A percentile compares a stretch with the other conserved stretches of the same genome.
These are phyloP conservation scores for Andrena hattorfiana DNA, from an alignment of 2,888 invertebrate genomes.

Conservation along the genomic window DNA sequence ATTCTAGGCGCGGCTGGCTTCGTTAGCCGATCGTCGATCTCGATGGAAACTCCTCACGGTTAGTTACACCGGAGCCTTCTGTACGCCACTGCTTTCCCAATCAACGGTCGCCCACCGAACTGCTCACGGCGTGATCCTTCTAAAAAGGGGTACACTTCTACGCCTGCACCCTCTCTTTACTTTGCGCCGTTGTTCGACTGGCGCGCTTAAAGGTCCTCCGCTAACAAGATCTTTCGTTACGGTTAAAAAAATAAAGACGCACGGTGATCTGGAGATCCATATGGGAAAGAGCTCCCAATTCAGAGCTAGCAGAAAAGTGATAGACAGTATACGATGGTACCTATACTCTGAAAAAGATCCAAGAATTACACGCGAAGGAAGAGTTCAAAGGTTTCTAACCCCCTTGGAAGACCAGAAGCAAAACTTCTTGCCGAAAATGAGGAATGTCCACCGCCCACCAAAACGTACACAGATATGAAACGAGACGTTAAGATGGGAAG, in stretches of 20 bases:
- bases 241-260: background rate
- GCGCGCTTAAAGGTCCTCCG: background rate
- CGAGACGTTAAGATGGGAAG: background rate
- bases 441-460: too few species aligned
- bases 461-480: background rate
- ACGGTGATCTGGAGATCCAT: background rate
- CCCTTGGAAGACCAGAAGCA: too few species aligned
- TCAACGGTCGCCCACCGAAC: conserved; percentile 67
- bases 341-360: too few species aligned
- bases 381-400: too few species aligned
- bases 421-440: too few species aligned
- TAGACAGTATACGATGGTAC: too few species aligned
- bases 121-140: conserved; percentile 40
- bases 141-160: conserved; percentile 42
- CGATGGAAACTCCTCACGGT: conserved; percentile 79
- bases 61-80: conserved; percentile 77
- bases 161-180: conserved; percentile 12
- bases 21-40: conserved; percentile 79
- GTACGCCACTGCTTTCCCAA: conserved; percentile 75
- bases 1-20: conserved; percentile 76
- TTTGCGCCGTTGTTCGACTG: conserved; percentile 38
- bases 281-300: background rate
- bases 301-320: background rate
- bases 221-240: conserved; percentile 10
- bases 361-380: too few species aligned